phyloP scores from a whole-genome alignment of 92 coral and sea anemone species.

The Epizoanthus ramosus region DNA sequence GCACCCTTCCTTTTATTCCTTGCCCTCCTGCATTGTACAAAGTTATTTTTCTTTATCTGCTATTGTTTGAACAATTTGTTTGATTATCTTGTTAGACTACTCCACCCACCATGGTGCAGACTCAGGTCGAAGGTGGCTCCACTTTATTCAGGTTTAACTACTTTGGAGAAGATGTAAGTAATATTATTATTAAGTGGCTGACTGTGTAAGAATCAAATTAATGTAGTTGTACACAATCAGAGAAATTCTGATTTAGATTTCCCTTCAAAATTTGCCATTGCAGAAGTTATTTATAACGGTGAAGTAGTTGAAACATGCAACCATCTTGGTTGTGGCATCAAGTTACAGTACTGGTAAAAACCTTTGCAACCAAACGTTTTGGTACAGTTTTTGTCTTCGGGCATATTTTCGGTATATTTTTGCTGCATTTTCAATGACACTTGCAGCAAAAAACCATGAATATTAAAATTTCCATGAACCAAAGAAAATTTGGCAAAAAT shows the following conservation, averaged over 20 bases:
- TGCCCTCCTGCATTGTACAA: not conserved
- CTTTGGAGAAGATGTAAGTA: slow-evolving; percentile 95
- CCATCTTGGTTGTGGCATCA: too few relatives aligned
- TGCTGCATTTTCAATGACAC: too few relatives aligned
- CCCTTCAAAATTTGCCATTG: not conserved
- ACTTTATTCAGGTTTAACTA: slow-evolving; percentile 90
- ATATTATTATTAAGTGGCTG: not conserved
- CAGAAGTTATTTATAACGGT: not conserved
- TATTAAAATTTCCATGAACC: too few relatives aligned
- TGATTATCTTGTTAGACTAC: slow-evolving; percentile 56
- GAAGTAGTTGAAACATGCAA: not conserved
- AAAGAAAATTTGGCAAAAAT: too few relatives aligned
- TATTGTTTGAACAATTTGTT: not conserved
- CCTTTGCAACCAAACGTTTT: too few relatives aligned
- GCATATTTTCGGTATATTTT: too few relatives aligned
- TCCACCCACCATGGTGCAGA: slow-evolving; percentile 98
- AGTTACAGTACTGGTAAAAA: too few relatives aligned
- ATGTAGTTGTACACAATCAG: not conserved
- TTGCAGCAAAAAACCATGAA: too few relatives aligned
- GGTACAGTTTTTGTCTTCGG: too few relatives aligned
- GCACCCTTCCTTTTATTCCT: not conserved
- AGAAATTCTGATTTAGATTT: not conserved
- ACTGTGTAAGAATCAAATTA: not conserved
- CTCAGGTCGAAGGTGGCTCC: slow-evolving; percentile 99
- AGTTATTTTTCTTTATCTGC: not conserved